phyloP scores from a whole-genome alignment of 1,140 invertebrate genomes.

The Pseudomyrmex gracilis region DNA sequence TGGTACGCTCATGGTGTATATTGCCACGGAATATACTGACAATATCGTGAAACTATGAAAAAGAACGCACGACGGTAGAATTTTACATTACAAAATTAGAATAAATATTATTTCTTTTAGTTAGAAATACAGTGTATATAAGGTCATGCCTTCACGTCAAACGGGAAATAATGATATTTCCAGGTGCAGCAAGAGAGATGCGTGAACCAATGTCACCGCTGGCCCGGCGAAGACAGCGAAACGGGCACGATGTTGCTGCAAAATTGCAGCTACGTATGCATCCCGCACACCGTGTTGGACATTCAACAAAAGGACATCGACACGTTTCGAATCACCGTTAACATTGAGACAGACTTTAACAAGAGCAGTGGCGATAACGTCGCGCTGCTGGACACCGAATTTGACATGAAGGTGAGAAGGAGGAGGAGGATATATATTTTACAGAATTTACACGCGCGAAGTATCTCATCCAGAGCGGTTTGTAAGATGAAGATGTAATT shows the following conservation, averaged over 20 bases:
- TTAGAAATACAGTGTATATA: too few relatives aligned
- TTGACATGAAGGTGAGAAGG: slow-evolving; percentile 62
- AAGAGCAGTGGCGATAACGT: slow-evolving; percentile 79
- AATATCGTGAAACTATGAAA: too few relatives aligned
- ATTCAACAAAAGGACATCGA: not conserved
- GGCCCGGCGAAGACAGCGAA: slow-evolving; percentile 87
- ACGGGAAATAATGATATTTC: not conserved
- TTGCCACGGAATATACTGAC: too few relatives aligned
- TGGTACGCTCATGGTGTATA: too few relatives aligned
- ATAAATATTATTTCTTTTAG: too few relatives aligned
- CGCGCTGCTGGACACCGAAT: slow-evolving; percentile 71
- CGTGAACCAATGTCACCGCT: slow-evolving; percentile 88
- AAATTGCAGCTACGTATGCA: slow-evolving; percentile 87
- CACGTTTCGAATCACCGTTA: slow-evolving; percentile 29
- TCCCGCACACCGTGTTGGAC: slow-evolving; percentile 64
- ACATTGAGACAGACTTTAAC: slow-evolving; percentile 15
- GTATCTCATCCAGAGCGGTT: too few relatives aligned
- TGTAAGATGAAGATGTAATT: not conserved
- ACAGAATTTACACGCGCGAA: too few relatives aligned
- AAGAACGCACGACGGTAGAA: too few relatives aligned
- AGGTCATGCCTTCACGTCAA: not conserved
- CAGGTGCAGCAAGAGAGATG: slow-evolving; percentile 89
- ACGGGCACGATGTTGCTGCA: slow-evolving; percentile 85
- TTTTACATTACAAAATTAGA: too few relatives aligned
- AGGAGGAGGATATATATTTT: too few relatives aligned